These are phyloP conservation scores for Sebastes dallii DNA, from an alignment of 2,797 vertebrate species.

Conservation along the genomic window DNA sequence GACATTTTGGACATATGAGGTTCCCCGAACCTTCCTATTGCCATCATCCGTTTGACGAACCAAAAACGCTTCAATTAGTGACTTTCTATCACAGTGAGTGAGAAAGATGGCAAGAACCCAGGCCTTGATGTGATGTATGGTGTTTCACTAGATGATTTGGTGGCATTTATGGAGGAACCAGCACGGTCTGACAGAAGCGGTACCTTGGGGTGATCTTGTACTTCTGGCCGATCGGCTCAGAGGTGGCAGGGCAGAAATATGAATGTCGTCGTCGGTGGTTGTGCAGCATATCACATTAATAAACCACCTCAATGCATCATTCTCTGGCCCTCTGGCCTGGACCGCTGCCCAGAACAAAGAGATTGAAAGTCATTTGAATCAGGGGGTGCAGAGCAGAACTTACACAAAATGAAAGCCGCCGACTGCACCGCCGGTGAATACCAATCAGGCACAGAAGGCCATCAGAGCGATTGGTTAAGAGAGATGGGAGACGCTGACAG, in stretches of 20 bases:
- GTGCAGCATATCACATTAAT: constrained; percentile 69
- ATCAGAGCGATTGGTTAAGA: constrained; percentile 20
- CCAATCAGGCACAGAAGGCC: constrained; percentile 50
- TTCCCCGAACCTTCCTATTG: background rate
- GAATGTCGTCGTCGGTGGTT: constrained; percentile 42
- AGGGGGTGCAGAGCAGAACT: constrained; percentile 64
- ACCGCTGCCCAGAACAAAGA: constrained; percentile 75
- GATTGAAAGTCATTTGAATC: constrained; percentile 76
- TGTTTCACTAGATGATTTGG: constrained; percentile 26
- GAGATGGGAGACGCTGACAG: constrained; percentile 8
- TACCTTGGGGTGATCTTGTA: constrained; percentile 51
- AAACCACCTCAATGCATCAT: constrained; percentile 68
- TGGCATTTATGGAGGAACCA: constrained; percentile 26
- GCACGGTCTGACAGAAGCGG: constrained; percentile 25
- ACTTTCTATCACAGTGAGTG: background rate
- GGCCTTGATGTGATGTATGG: constrained; percentile 10
- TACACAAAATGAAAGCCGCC: constrained; percentile 59
- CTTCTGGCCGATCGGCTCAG: constrained; percentile 31
- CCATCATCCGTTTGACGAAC: background rate
- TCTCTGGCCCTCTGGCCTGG: constrained; percentile 59
- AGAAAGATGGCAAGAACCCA: constrained; percentile 11
- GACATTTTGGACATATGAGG: background rate
- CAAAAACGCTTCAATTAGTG: background rate
- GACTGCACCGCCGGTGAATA: constrained; percentile 50
- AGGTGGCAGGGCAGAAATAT: constrained; percentile 61